Base-by-base conservation (phyloP, 2,113 vertebrate genomes). In the Pseudonaja textilis region DNA sequence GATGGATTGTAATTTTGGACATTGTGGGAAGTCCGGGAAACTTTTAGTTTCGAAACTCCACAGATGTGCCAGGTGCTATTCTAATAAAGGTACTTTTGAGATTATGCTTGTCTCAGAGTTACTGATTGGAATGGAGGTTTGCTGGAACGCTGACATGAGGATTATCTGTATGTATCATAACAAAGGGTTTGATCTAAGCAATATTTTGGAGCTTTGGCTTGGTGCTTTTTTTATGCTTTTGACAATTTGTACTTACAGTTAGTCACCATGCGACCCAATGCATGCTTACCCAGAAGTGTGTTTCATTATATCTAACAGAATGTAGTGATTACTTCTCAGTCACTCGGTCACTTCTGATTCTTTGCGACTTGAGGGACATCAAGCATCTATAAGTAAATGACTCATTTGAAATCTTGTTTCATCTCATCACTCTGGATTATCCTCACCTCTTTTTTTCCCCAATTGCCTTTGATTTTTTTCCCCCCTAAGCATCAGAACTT, bases 171-270 rank as follows among this genome's bases (percentile, higher is more conserved):
- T 59, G 56, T 10, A 26, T 61, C 57, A 26, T 69, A n/a, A 39
- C 6, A 61, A 54, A 0, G 1, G 86, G 69, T 1, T 81, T 39
- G 34, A 81, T 3, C 34, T 18, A 2, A 81, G 34, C 6, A 0
- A 18, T 81, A 81, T 81, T 18, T 39, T 34, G 5, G 16, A 81
- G 34, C 18, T 20, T 81, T 20, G 34, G 34, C 16, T 20, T 20
- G 39, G 34, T 81, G 69, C 6, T 20, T 39, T 34, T 81, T 81
- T 81, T 81, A 81, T 81, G 34, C 69, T 81, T 39, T 39, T 81
- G 69, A 39, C 69, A 81, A 39, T 20, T 81, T 81, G 69, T 81
- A 81, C 69, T 81, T 39, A 74, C n/a, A 34, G n/a, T 39, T 74
- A 74, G 69, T 39, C 16, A 39, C 16, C 8, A 81, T 39, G 64